Base-by-base conservation (phyloP, 2,888 invertebrate species). In the Drosophila kanekoi region DNA sequence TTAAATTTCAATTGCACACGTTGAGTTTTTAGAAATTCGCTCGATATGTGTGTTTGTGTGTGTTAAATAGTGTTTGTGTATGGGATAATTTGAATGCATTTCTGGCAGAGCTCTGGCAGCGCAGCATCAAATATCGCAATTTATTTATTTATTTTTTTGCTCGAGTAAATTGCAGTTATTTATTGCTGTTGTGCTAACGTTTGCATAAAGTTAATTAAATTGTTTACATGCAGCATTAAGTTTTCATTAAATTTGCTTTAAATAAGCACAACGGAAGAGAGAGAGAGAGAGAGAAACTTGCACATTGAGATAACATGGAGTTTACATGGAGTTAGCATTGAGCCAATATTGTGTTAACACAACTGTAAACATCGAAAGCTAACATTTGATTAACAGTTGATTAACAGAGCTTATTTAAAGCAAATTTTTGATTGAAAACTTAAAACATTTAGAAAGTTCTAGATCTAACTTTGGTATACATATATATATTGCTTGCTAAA, bases 181-280 rank as follows among this genome's bases (percentile, higher is more conserved):
- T 71, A 67, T 65, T 61, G 44, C 57, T 59, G 28, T 43, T 61
- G 51, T 60, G 59, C 18, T 60, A 71, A 47, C 48, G 51, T 72
- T 74, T 66, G 72, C 63, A 68, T 69, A 76, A 65, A 77, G 79
- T 73, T 77, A 75, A 83, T 79, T 79, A 78, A 83, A 73, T 79
- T 77, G 77, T 76, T 77, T 73, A 48, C 86, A 86, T 86, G 88
- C 85, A 63, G 72, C 81, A 77, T 78, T 77, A 78, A 72, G 57
- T 69, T 60, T 68, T 69, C 70, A 78, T 76, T 74, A 51, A 76
- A 75, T 77, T 82, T 75, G 77, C 72, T 66, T 73, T 74, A 63
- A 76, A 65, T 68, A 48, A 20, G 32, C 51, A 20, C 3, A 0
- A 37, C 38, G 9, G 10, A 8, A 28, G n/a, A 35, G 11, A 6